phyloP scores from a whole-genome alignment of 2,113 vertebrate genomes.

The Colius striatus region DNA sequence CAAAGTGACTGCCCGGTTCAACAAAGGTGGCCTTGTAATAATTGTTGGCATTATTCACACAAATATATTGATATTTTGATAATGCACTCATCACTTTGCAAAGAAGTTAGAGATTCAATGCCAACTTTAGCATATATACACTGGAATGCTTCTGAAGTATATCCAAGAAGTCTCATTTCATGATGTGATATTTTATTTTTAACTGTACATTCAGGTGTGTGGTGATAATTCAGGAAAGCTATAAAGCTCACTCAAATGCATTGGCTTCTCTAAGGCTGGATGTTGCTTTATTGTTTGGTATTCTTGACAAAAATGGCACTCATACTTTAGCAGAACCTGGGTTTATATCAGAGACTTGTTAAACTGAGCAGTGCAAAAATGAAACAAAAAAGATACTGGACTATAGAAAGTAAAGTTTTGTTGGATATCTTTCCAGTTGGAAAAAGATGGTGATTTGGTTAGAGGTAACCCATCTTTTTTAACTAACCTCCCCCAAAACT shows the following conservation, averaged over 20 bases:
- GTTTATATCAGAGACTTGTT: not conserved
- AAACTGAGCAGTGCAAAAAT: not conserved
- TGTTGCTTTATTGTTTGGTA: not conserved
- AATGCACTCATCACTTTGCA: not conserved
- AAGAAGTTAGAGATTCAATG: not conserved
- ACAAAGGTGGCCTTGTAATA: not conserved
- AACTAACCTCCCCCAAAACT: not conserved
- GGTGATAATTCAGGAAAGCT: not conserved
- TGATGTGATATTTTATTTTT: slow-evolving; percentile 15
- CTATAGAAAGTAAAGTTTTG: not conserved
- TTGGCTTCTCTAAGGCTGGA: not conserved
- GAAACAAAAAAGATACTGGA: accelerated
- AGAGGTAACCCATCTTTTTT: not conserved
- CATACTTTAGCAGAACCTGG: not conserved
- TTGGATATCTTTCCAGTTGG: not conserved
- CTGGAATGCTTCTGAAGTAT: not conserved
- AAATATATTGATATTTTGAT: slow-evolving; percentile 17
- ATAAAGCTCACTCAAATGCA: not conserved
- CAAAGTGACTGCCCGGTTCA: not conserved
- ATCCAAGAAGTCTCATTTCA: not conserved
- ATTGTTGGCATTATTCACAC: not conserved
- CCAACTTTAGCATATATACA: not conserved
- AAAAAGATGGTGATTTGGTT: not conserved
- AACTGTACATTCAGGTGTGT: not conserved
- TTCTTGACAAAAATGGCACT: not conserved